Percentiles rank a stretch among this genome's conserved stretches.
Evolutionary conservation across 2,888 invertebrate genomes (phyloP).

Genomic region (Herminia tarsipennalis): DNA sequence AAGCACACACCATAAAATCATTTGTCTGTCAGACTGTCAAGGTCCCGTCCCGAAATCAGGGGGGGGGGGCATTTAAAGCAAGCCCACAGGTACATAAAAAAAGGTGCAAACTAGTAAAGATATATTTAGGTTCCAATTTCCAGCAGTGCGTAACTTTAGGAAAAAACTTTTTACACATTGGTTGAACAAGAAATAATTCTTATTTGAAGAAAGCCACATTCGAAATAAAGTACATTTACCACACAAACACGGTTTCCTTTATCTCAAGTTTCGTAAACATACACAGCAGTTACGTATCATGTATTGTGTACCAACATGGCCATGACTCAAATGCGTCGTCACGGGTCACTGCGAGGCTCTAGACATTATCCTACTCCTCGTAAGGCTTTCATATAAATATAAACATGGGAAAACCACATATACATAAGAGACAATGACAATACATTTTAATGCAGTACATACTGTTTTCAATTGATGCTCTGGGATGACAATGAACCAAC

Average conservation of each 20-base stretch:
- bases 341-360: conserved; percentile 62
- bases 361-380: conserved; percentile 37
- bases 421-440: conserved; percentile 14
- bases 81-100: too few relatives aligned
- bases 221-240: neutral
- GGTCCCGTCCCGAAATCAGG: too few relatives aligned
- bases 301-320: conserved; percentile 41
- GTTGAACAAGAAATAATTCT: too few relatives aligned
- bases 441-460: neutral
- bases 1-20: too few relatives aligned
- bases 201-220: too few relatives aligned
- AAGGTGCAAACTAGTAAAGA: too few relatives aligned
- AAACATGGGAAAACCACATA: conserved; percentile 11
- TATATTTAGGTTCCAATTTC: too few relatives aligned
- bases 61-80: too few relatives aligned
- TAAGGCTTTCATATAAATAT: conserved; percentile 23
- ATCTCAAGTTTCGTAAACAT: conserved; percentile 18
- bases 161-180: too few relatives aligned
- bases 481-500: conserved; percentile 2
- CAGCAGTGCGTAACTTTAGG: too few relatives aligned
- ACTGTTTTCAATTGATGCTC: conserved; percentile 10
- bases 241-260: conserved; percentile 10
- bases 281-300: conserved; percentile 24
- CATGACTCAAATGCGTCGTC: conserved; percentile 64
- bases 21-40: too few relatives aligned